Evolutionary conservation across 2,888 invertebrate species (phyloP), one percentile per base, ranked within the genome.

Genomic region (Lithophane ornitopus): DNA sequence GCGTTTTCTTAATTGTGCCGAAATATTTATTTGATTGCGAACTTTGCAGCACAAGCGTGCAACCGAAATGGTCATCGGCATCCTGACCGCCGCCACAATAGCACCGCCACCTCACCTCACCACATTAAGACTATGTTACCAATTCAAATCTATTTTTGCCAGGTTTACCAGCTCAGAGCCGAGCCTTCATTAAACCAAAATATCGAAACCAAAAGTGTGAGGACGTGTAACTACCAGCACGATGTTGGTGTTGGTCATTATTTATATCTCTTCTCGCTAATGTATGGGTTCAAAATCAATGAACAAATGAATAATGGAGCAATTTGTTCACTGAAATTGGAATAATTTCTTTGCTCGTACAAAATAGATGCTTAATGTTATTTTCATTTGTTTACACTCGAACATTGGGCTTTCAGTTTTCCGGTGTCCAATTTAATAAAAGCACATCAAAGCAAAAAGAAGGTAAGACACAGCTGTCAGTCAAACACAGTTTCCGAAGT

Each of bases 11-110:
- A 96, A 96, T 96, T 96, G 96, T 96, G 96, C 96, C 96, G 95
- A 96, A 96, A 96, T 96, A 96, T 96, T 96, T 96, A 96, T 96
- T 96, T 96, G 96, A 96, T 96, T 96, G 96, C 95, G 89, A 94
- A 94, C 92, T 94, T 93, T 94, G 95, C 94, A 94, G 94, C 95
- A 93, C 93, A 93, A 94, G 92, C 93, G 93, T 93, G 95, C 94
- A 94, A 95, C 96, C 93, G 95, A 95, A 96, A 96, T 96, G 96
- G 96, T 95, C 96, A 96, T 95, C 94, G 96, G 96, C 94, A 95
- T 96, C 93, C 92, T 92, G 88, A 89, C 91, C 84, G 89, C 90
- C 89, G 89, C 92, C 92, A 95, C 94, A 95, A 95, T 95, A 93
- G 93, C 90, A 88, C 90, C 88, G 91, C 89, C 90, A 90, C 89